Evolutionary conservation across 2,888 invertebrate species (phyloP), one percentile per base, ranked within the genome.

Genomic region (Oscheius onirici): DNA sequence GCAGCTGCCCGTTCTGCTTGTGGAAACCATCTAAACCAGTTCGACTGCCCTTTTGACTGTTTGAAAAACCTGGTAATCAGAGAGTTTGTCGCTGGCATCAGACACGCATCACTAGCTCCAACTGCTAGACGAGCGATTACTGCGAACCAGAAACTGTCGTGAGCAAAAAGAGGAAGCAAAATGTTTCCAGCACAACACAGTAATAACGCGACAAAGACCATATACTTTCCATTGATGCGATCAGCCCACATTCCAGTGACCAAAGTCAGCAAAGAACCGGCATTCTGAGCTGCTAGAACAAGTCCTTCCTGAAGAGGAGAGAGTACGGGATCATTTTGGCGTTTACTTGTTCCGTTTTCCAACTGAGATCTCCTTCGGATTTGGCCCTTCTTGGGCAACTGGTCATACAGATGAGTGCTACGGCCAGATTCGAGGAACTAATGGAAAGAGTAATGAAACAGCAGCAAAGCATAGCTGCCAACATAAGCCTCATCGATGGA

Each of bases 351-450:
- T 79, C 77, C 1, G 82, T 66, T 34, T 73, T 67, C 83, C 83
- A 83, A 13, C 78, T 75, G 28, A 83, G 67, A 40, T 79, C 76
- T 24, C 83, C 83, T 17, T 81, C 81, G 46, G 84, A 83, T n/a
- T 81, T n/a, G n/a, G n/a, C n/a, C n/a, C n/a, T n/a, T n/a, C 84
- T 67, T 84, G 83, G n/a, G 54, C 86, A 86, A 2, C 79, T 80
- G n/a, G 84, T 86, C 86, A 86, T 86, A 69, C 86, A 86, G 26
- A 86, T 86, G n/a, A 86, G 66, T 15, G 84, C 86, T 13, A 86
- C 86, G 10, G 86, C 83, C 28, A 86, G 78, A 65, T 86, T 86
- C 2, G 84, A 84, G 0, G 85, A 81, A 13, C 79, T 79, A 46
- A 86, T 83, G 10, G 85, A 81, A 8, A 86, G 71, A 15, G 83